phyloP scores from a whole-genome alignment of 2,888 invertebrate species.

The Pyrrhia umbra region DNA sequence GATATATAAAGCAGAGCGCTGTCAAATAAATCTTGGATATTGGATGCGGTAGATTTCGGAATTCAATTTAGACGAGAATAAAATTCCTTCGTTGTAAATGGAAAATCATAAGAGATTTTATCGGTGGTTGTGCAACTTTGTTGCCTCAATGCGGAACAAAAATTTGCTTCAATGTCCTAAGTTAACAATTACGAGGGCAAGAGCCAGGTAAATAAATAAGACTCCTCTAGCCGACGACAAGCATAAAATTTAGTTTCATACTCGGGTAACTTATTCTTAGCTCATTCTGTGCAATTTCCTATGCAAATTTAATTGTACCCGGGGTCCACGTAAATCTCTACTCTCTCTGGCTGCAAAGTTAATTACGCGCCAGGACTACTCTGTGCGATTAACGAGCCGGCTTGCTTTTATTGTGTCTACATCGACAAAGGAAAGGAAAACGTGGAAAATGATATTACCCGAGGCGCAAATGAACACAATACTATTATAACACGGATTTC shows the following conservation, averaged over 20 bases:
- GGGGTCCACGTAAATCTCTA: slow-evolving; percentile 88
- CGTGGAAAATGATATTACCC: slow-evolving; percentile 77
- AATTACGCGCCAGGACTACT: slow-evolving; percentile 85
- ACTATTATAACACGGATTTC: slow-evolving; percentile 43
- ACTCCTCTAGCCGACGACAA: slow-evolving; percentile 65
- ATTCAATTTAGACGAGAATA: slow-evolving; percentile 1
- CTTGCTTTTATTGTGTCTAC: slow-evolving; percentile 87
- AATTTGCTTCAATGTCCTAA: neutral
- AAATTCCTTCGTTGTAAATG: neutral
- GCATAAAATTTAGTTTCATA: slow-evolving; percentile 83
- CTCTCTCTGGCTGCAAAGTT: slow-evolving; percentile 86
- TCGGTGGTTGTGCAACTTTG: neutral
- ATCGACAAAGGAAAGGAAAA: slow-evolving; percentile 79
- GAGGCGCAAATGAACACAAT: slow-evolving; percentile 65
- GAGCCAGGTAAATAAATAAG: slow-evolving; percentile 63
- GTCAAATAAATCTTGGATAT: slow-evolving; percentile 46
- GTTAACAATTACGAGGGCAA: slow-evolving; percentile 50
- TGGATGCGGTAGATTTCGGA: slow-evolving; percentile 5
- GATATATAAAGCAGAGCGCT: slow-evolving; percentile 40
- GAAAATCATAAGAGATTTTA: neutral
- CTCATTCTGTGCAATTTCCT: slow-evolving; percentile 88
- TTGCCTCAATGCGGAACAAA: slow-evolving; percentile 3
- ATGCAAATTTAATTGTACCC: slow-evolving; percentile 90
- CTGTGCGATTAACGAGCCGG: slow-evolving; percentile 84
- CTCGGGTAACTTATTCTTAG: slow-evolving; percentile 86